Evolutionary conservation across 1,140 invertebrate species (phyloP).

Genomic region (Ctenoplectra terminalis): DNA sequence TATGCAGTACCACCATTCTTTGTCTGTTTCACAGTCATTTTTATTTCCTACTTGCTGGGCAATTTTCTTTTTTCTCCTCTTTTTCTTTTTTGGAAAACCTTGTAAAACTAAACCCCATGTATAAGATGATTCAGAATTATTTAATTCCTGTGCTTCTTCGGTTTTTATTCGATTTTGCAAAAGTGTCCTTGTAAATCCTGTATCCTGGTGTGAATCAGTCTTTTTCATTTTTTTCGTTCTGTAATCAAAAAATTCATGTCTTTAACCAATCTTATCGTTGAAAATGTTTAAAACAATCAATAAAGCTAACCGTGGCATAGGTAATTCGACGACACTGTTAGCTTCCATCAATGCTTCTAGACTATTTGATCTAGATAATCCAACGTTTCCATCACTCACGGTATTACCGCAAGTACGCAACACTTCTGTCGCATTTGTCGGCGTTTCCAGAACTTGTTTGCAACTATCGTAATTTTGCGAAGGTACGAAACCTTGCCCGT

Average conservation of each 20-base stretch:
- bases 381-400: conserved; percentile 57
- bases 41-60: conserved; percentile 36
- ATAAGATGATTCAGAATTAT: conserved; percentile 64
- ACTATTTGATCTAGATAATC: conserved; percentile 69
- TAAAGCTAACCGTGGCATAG: conserved; percentile 84
- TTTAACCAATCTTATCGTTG: background rate
- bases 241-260: conserved; percentile 31
- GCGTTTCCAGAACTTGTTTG: conserved; percentile 76
- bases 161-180: conserved; percentile 65
- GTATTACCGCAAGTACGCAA: conserved; percentile 72
- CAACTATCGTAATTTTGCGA: conserved; percentile 64
- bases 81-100: conserved; percentile 75
- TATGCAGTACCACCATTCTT: conserved; percentile 77
- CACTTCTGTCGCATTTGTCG: conserved; percentile 78
- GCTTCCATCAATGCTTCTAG: conserved; percentile 78
- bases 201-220: conserved; percentile 59
- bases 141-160: conserved; percentile 42
- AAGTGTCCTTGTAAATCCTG: conserved; percentile 77
- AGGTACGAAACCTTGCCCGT: conserved; percentile 62
- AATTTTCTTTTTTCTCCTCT: conserved; percentile 57
- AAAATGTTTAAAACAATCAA: background rate
- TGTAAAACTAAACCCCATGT: conserved; percentile 80
- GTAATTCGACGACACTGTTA: conserved; percentile 85
- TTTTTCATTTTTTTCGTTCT: conserved; percentile 71
- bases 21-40: conserved; percentile 41